phyloP scores from a whole-genome alignment of 2,797 vertebrate species.

The Squalus acanthias region DNA sequence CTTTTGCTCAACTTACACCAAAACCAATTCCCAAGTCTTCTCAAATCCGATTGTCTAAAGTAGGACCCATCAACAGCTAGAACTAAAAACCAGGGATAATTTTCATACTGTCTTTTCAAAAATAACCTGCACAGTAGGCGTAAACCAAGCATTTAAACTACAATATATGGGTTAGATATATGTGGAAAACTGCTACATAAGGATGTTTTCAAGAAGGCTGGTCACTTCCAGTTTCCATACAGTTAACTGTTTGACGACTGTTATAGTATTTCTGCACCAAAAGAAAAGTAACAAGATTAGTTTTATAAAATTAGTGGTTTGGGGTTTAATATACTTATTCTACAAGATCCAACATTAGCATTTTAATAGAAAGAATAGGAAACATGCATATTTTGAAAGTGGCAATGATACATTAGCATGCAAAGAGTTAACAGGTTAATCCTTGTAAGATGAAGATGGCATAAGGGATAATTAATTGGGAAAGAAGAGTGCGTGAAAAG shows the following conservation, averaged over 20 bases:
- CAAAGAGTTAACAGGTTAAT: background rate
- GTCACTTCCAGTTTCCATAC: constrained; percentile 1
- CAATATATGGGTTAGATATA: background rate
- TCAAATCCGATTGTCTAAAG: background rate
- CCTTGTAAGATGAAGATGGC: background rate
- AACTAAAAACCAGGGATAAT: background rate
- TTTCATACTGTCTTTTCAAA: constrained; percentile 16
- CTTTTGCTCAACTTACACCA: background rate
- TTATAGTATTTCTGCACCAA: constrained; percentile 17
- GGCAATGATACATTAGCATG: background rate
- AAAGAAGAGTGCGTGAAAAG: background rate
- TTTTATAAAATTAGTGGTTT: background rate
- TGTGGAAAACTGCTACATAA: background rate
- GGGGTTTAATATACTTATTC: background rate
- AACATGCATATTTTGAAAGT: background rate
- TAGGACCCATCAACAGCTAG: background rate
- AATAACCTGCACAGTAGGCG: background rate
- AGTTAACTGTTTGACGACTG: background rate
- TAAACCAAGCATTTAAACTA: background rate
- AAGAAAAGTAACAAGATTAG: constrained; percentile 32
- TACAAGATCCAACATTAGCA: background rate
- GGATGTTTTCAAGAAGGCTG: background rate
- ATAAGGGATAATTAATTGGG: background rate
- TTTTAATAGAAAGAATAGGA: background rate
- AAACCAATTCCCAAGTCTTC: background rate